A percentile compares a stretch with the other conserved stretches of the same genome.
phyloP scores from a whole-genome alignment of 2,113 vertebrate genomes.

The Canis aureus region DNA sequence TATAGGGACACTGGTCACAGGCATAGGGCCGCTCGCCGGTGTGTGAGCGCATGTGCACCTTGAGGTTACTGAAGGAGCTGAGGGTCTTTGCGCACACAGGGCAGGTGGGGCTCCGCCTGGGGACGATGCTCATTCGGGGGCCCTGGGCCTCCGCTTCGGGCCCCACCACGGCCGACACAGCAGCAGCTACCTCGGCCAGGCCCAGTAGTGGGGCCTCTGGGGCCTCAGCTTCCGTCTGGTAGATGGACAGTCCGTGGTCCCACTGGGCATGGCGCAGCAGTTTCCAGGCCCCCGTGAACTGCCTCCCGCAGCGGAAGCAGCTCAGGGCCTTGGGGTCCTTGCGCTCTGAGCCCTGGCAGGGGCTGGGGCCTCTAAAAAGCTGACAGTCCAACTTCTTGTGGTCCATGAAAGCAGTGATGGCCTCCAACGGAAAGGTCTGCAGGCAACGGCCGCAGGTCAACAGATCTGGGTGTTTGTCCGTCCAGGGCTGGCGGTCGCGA shows the following conservation, averaged over 20 bases:
- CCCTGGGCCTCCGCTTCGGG: neutral
- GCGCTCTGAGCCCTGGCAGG: too few species aligned
- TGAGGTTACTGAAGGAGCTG: slow-evolving; percentile 94
- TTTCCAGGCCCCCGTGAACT: slow-evolving; percentile 73
- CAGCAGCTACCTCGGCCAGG: slow-evolving; percentile 60
- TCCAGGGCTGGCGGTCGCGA: too few species aligned
- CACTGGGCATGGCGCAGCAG: slow-evolving; percentile 80
- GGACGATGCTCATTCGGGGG: neutral
- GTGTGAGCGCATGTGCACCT: slow-evolving; percentile 94
- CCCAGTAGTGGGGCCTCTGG: slow-evolving; percentile 51
- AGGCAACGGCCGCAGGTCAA: too few species aligned
- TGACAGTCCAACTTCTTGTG: too few species aligned
- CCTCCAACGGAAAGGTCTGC: too few species aligned
- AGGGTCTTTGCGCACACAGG: slow-evolving; percentile 91
- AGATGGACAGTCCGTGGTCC: slow-evolving; percentile 81
- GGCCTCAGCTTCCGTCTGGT: slow-evolving; percentile 63
- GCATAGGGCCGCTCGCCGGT: slow-evolving; percentile 91
- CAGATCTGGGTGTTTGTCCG: too few species aligned
- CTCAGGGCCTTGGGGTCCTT: slow-evolving; percentile 60
- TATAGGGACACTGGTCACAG: slow-evolving; percentile 90
- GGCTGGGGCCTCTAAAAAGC: too few species aligned
- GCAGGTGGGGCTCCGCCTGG: slow-evolving; percentile 87
- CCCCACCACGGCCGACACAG: neutral
- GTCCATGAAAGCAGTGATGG: too few species aligned
- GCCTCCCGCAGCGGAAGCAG: slow-evolving; percentile 77